Evolutionary conservation across 2,888 invertebrate species (phyloP).

Genomic region (Teleiodes luculella): DNA sequence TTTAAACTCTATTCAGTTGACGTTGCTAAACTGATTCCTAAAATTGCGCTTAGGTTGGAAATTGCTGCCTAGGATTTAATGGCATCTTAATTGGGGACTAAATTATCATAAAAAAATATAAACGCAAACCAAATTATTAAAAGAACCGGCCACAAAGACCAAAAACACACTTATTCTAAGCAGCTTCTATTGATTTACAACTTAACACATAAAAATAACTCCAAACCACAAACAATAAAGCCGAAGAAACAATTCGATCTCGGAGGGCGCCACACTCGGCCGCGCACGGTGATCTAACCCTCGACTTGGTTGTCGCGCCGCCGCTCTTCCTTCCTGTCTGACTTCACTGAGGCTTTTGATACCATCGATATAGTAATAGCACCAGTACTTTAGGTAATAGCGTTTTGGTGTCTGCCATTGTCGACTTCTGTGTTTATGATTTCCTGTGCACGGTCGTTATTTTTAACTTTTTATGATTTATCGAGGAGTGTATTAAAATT

Average conservation of each 20-base stretch:
- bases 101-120: too few relatives aligned
- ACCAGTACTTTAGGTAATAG: slow-evolving; percentile 22
- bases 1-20: too few relatives aligned
- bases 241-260: slow-evolving; percentile 22
- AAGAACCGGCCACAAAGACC: too few relatives aligned
- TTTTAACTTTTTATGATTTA: not conserved
- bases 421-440: not conserved
- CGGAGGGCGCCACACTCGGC: slow-evolving; percentile 44
- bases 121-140: too few relatives aligned
- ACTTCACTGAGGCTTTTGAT: slow-evolving; percentile 21
- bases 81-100: too few relatives aligned
- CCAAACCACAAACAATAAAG: slow-evolving; percentile 11
- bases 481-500: not conserved
- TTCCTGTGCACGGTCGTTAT: not conserved
- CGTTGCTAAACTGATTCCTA: too few relatives aligned
- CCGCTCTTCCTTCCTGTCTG: slow-evolving; percentile 61
- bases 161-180: not conserved
- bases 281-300: slow-evolving; percentile 47
- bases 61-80: too few relatives aligned
- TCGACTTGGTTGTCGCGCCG: slow-evolving; percentile 46
- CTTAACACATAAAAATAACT: slow-evolving; percentile 1
- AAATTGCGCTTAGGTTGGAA: too few relatives aligned
- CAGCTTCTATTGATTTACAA: slow-evolving; percentile 14
- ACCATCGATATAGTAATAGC: slow-evolving; percentile 2
- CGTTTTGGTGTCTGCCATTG: slow-evolving; percentile 25